Evolutionary conservation across 2,797 vertebrate species (phyloP).

Genomic region (Syncerus caffer): DNA sequence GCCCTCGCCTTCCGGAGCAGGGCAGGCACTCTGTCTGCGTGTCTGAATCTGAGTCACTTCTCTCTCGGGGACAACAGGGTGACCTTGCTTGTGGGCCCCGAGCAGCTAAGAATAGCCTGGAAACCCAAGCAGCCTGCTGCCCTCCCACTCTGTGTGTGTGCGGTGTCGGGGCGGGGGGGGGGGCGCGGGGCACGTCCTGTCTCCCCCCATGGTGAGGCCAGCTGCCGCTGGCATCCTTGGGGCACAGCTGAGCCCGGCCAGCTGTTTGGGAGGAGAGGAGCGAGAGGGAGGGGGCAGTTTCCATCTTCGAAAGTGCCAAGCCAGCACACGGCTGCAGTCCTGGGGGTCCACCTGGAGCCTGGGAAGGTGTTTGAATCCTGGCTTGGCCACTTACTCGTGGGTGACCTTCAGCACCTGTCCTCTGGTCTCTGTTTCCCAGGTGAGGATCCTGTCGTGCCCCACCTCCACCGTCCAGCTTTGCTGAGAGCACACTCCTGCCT

Average conservation of each 20-base stretch:
- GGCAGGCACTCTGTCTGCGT: rapidly evolving
- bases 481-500: rapidly evolving
- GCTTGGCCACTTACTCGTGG: not conserved
- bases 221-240: not conserved
- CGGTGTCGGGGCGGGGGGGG: too few species aligned
- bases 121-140: rapidly evolving
- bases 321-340: not conserved
- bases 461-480: not conserved
- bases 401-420: not conserved
- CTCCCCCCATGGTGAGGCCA: not conserved
- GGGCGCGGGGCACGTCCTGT: rapidly evolving
- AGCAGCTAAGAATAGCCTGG: not conserved
- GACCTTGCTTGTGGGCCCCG: not conserved
- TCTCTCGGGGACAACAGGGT: not conserved
- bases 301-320: not conserved
- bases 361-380: not conserved
- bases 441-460: rapidly evolving
- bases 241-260: not conserved
- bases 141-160: rapidly evolving
- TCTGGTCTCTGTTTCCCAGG: not conserved
- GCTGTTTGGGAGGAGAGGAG: not conserved
- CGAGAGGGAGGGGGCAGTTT: not conserved
- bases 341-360: not conserved
- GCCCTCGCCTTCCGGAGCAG: not conserved
- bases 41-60: not conserved